These are phyloP conservation scores for Coecobrya sp. DNA, from an alignment of 2,888 invertebrate species.

Conservation along the genomic window DNA sequence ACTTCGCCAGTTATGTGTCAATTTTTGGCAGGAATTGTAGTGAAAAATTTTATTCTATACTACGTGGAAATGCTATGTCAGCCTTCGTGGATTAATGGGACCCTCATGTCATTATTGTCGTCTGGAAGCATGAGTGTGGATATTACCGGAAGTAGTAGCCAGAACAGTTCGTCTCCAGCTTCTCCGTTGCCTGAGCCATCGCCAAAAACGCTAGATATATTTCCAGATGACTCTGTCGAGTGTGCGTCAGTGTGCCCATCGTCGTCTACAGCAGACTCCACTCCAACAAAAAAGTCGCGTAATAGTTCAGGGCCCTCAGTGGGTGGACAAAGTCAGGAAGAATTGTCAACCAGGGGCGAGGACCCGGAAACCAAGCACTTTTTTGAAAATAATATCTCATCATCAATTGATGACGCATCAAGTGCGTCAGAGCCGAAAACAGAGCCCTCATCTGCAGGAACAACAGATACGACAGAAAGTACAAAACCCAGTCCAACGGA, in stretches of 20 bases:
- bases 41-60: constrained; percentile 85
- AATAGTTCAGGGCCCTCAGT: constrained; percentile 69
- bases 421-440: constrained; percentile 70
- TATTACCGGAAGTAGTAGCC: constrained; percentile 81
- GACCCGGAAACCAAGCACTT: constrained; percentile 63
- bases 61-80: constrained; percentile 84
- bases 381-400: constrained; percentile 59
- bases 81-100: constrained; percentile 84
- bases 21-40: constrained; percentile 85
- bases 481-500: constrained; percentile 51
- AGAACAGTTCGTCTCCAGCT: constrained; percentile 81
- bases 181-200: constrained; percentile 80
- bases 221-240: constrained; percentile 64
- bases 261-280: constrained; percentile 63
- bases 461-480: constrained; percentile 53
- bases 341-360: constrained; percentile 50
- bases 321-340: constrained; percentile 67
- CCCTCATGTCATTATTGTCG: constrained; percentile 82
- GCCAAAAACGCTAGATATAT: constrained; percentile 64
- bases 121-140: constrained; percentile 80
- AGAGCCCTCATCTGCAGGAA: constrained; percentile 47
- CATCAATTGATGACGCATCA: constrained; percentile 67
- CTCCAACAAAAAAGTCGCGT: constrained; percentile 71
- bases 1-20: constrained; percentile 84
- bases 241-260: constrained; percentile 52